A percentile compares a stretch with the other conserved stretches of the same genome.
Conservation (phyloP, 1,140 invertebrate species). For the Dolichoris vasculosae region DNA sequence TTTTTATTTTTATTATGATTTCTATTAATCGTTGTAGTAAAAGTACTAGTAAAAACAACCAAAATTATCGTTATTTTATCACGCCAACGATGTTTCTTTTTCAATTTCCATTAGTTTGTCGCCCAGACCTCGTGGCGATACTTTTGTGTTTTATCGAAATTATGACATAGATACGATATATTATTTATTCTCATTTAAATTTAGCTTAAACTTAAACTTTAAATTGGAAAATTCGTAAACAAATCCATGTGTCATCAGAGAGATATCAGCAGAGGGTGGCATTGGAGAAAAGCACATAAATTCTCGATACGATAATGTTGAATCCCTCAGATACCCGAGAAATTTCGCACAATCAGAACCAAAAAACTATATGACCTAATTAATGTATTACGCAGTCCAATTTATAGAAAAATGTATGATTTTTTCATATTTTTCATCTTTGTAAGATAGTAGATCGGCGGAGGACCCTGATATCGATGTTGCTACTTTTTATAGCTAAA, state of each 20-base stretch:
- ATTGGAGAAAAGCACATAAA: slow-evolving; percentile 34
- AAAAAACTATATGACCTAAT: slow-evolving; percentile 13
- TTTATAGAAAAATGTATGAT: background rate
- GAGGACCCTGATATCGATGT: background rate
- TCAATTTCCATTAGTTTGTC: background rate
- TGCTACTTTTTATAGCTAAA: background rate
- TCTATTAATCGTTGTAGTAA: background rate
- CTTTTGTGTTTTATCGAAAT: slow-evolving; percentile 30
- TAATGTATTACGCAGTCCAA: slow-evolving; percentile 3
- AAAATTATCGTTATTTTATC: background rate
- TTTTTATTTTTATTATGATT: no score
- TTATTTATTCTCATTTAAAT: slow-evolving; percentile 21
- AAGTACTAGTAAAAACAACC: background rate
- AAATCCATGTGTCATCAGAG: no score
- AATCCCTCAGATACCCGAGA: background rate
- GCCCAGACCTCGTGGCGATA: background rate
- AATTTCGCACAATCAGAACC: background rate
- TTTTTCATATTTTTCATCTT: slow-evolving; percentile 33
- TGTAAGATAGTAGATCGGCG: no score
- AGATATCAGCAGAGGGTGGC: no score
- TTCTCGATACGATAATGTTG: slow-evolving; percentile 32
- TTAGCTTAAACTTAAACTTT: no score
- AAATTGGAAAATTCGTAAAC: slow-evolving; percentile 42
- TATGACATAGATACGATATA: background rate
- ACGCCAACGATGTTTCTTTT: background rate